Percentiles rank a stretch among this genome's conserved stretches.
phyloP scores from a whole-genome alignment of 2,113 vertebrate genomes.

The Pogona vitticeps region DNA sequence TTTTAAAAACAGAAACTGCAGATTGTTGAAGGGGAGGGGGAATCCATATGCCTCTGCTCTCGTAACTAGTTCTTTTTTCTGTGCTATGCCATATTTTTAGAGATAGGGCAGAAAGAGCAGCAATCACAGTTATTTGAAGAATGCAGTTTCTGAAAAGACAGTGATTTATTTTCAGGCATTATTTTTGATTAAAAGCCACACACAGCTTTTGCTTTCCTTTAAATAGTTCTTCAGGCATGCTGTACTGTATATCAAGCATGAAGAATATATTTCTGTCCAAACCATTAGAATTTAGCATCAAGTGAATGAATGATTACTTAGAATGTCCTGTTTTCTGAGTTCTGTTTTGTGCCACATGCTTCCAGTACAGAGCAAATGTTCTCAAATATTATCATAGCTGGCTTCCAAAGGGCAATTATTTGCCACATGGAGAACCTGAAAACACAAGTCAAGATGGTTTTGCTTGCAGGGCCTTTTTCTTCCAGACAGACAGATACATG shows the following conservation, averaged over 20 bases:
- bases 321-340: constrained; percentile 62
- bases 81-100: constrained; percentile 32
- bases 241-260: constrained; percentile 55
- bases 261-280: constrained; percentile 66
- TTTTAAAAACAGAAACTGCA: constrained; percentile 21
- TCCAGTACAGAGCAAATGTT: constrained; percentile 14
- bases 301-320: constrained; percentile 67
- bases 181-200: constrained; percentile 65
- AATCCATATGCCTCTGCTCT: background rate
- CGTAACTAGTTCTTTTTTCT: constrained; percentile 32
- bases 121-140: constrained; percentile 47
- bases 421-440: background rate
- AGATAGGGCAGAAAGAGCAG: constrained; percentile 43
- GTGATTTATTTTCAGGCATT: constrained; percentile 69
- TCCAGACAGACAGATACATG: too few relatives aligned
- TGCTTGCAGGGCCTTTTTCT: too few relatives aligned
- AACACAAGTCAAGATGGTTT: too few relatives aligned
- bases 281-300: constrained; percentile 65
- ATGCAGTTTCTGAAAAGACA: constrained; percentile 50
- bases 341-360: constrained; percentile 49
- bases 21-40: constrained; percentile 1
- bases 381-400: background rate
- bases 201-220: constrained; percentile 69
- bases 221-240: constrained; percentile 61
- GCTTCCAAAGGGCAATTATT: background rate